Conservation (phyloP, 2,113 vertebrate genomes). For the Taxidea taxus region DNA sequence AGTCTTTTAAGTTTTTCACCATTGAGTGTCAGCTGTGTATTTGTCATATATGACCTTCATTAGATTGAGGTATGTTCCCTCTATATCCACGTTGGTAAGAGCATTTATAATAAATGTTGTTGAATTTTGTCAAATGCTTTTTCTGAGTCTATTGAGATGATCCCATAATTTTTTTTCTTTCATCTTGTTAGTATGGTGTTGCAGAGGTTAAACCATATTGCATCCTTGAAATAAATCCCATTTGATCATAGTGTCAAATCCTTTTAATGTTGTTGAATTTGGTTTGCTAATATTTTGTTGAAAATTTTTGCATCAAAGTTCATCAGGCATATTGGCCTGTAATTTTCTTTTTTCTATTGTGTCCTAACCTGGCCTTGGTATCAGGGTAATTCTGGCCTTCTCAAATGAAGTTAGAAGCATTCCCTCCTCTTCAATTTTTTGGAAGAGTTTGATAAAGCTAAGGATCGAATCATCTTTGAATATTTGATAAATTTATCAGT, state of each 20-base stretch:
- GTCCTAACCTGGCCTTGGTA: neutral
- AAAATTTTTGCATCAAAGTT: neutral
- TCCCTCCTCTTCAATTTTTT: neutral
- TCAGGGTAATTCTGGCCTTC: neutral
- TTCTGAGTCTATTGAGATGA: neutral
- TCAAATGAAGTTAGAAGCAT: neutral
- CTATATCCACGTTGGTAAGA: neutral
- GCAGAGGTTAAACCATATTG: neutral
- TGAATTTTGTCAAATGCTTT: neutral
- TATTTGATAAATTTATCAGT: neutral
- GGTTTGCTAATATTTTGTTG: neutral
- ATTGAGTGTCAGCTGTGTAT: neutral
- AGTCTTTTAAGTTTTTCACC: neutral
- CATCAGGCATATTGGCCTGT: neutral
- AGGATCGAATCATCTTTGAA: neutral
- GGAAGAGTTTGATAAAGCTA: neutral
- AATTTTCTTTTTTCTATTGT: neutral
- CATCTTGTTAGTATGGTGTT: neutral
- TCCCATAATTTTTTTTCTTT: neutral
- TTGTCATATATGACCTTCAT: neutral
- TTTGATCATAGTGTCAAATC: neutral
- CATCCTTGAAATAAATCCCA: neutral
- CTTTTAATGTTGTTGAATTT: neutral
- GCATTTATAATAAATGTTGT: neutral
- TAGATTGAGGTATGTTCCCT: neutral